Percentiles rank a stretch among this genome's conserved stretches.
Conservation (phyloP, 1,140 invertebrate genomes). For the Eriosoma lanigerum region DNA sequence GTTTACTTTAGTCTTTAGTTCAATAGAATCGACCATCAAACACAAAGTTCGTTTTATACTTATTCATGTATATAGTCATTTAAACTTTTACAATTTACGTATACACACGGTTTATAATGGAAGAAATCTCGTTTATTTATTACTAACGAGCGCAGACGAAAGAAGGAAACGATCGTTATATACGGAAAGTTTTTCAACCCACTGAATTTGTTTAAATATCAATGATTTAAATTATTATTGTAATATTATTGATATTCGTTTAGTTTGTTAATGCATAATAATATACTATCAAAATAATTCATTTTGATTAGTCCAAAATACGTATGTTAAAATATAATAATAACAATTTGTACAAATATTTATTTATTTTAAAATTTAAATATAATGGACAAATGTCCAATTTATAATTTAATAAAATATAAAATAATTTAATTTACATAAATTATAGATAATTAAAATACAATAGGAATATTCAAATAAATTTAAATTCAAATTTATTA, state of each 20-base stretch:
- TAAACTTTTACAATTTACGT: conserved; percentile 50
- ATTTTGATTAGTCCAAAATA: not conserved
- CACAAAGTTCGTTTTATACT: conserved; percentile 46
- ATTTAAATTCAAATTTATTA: too few relatives aligned
- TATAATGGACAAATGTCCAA: too few relatives aligned
- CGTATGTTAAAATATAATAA: not conserved
- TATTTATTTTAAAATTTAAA: too few relatives aligned
- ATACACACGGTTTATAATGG: conserved; percentile 14
- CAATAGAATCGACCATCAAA: conserved; percentile 34
- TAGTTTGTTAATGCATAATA: too few relatives aligned
- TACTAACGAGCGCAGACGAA: conserved; percentile 36
- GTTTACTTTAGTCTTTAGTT: conserved; percentile 17
- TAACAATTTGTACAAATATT: too few relatives aligned
- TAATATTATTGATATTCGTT: conserved; percentile 8
- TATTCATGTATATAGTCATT: conserved; percentile 23
- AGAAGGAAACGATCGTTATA: conserved; percentile 5
- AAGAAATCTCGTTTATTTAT: conserved; percentile 48
- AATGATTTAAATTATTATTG: conserved; percentile 26
- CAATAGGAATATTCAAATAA: too few relatives aligned
- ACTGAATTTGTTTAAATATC: conserved; percentile 26
- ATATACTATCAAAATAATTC: too few relatives aligned
- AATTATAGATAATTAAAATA: too few relatives aligned
- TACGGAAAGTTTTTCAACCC: conserved; percentile 31
- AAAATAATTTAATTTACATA: too few relatives aligned
- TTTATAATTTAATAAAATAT: too few relatives aligned